These are phyloP conservation scores for Tetramorium simillimum DNA, from an alignment of 1,140 invertebrate species.

Conservation along the genomic window DNA sequence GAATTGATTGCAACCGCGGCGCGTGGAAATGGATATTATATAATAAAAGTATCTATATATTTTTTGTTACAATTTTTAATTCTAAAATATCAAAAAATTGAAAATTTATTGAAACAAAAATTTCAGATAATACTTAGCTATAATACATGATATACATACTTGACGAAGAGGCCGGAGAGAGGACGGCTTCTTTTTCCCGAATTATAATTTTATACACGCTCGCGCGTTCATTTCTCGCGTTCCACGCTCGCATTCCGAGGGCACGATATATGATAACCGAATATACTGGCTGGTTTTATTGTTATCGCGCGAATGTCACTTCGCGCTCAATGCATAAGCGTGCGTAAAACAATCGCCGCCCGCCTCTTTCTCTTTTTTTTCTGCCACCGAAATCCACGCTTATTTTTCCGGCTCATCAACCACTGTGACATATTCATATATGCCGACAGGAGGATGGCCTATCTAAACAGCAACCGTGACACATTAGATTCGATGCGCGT, in stretches of 20 bases:
- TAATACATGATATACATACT: too few relatives aligned
- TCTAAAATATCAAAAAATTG: too few relatives aligned
- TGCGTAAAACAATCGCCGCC: conserved; percentile 14
- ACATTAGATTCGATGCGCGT: not conserved
- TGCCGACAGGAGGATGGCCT: not conserved
- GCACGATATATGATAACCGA: not conserved
- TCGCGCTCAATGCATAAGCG: not conserved
- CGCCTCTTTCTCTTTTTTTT: not conserved
- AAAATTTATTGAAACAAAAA: too few relatives aligned
- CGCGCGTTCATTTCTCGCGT: conserved; percentile 40
- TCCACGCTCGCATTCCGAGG: conserved; percentile 29
- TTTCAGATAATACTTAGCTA: too few relatives aligned
- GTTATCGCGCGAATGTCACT: conserved; percentile 36
- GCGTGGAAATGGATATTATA: too few relatives aligned
- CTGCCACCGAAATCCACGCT: conserved; percentile 6
- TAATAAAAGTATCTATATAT: too few relatives aligned
- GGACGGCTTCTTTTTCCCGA: too few relatives aligned
- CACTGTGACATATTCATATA: conserved; percentile 11
- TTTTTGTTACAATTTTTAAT: too few relatives aligned
- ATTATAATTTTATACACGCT: conserved; percentile 53
- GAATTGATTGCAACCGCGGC: too few relatives aligned
- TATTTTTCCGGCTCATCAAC: conserved; percentile 28
- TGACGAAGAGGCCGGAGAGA: too few relatives aligned
- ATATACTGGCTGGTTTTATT: conserved; percentile 36
- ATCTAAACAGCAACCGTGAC: not conserved